These are phyloP conservation scores for Cottus gobio DNA, from an alignment of 2,113 vertebrate genomes.

Conservation along the genomic window DNA sequence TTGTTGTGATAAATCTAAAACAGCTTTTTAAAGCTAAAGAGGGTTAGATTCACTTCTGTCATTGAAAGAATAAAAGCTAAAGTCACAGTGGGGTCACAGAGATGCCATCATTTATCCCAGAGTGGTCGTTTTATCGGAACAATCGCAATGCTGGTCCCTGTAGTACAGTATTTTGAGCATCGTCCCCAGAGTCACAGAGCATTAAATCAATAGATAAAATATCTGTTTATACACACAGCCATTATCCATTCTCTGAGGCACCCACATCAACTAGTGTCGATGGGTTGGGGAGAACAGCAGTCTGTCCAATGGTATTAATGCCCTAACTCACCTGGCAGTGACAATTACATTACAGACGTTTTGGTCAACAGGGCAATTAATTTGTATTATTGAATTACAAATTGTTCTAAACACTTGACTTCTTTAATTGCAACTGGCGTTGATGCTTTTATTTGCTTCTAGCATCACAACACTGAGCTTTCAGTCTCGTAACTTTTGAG, in stretches of 20 bases:
- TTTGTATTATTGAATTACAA: neutral
- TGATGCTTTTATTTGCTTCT: conserved; percentile 10
- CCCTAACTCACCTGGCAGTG: conserved; percentile 18
- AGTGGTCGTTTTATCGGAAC: conserved; percentile 3
- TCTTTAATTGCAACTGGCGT: neutral
- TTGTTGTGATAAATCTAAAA: conserved; percentile 17
- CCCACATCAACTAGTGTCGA: neutral
- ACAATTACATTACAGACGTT: conserved; percentile 6
- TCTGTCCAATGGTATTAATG: neutral
- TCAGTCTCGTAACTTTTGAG: neutral
- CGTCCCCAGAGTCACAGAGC: conserved; percentile 31
- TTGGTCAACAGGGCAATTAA: neutral
- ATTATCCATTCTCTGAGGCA: conserved; percentile 23
- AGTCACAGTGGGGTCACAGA: conserved; percentile 53
- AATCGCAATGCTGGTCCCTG: conserved; percentile 31
- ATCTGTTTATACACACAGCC: conserved; percentile 41
- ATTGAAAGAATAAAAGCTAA: conserved; percentile 20
- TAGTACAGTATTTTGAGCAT: conserved; percentile 50
- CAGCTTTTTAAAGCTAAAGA: neutral
- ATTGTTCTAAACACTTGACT: neutral
- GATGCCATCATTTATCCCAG: conserved; percentile 31
- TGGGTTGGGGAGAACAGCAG: conserved; percentile 19
- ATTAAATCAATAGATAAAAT: conserved; percentile 57
- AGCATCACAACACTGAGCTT: neutral
- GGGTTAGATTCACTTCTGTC: conserved; percentile 17